These are phyloP conservation scores for Atta colombica DNA, from an alignment of 1,140 invertebrate genomes.

Conservation along the genomic window DNA sequence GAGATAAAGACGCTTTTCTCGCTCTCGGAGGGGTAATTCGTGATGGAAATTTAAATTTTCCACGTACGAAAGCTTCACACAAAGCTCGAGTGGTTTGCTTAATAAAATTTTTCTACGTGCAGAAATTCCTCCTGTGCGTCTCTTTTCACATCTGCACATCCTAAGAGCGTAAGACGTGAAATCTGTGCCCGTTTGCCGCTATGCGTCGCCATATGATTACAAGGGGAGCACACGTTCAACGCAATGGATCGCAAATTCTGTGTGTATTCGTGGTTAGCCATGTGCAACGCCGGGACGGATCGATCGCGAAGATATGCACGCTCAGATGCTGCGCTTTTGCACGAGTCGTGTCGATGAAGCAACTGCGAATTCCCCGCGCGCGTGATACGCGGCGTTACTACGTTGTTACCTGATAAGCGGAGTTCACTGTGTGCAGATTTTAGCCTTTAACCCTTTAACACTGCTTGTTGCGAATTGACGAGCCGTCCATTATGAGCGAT, in stretches of 20 bases:
- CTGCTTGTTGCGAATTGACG: constrained; percentile 38
- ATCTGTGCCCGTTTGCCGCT: constrained; percentile 23
- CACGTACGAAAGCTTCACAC: constrained; percentile 24
- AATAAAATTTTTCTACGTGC: constrained; percentile 49
- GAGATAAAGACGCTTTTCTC: background rate
- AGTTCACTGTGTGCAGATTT: constrained; percentile 44
- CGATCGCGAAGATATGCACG: constrained; percentile 59
- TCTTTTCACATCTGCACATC: background rate
- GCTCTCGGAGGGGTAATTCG: background rate
- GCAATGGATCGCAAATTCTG: constrained; percentile 59
- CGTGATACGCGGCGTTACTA: constrained; percentile 12
- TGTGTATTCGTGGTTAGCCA: constrained; percentile 55
- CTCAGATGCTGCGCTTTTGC: constrained; percentile 60
- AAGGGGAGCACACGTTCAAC: constrained; percentile 39
- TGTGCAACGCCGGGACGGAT: constrained; percentile 32
- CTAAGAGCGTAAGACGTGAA: constrained; percentile 25
- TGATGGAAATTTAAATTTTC: constrained; percentile 43
- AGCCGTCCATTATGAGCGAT: constrained; percentile 49
- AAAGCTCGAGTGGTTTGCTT: constrained; percentile 19
- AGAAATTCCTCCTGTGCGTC: background rate
- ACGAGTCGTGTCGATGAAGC: constrained; percentile 47
- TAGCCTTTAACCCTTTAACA: constrained; percentile 52
- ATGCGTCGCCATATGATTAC: constrained; percentile 36
- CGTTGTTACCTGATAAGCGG: constrained; percentile 45
- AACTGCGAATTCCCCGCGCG: constrained; percentile 28